phyloP scores from a whole-genome alignment of 2,113 vertebrate species.

The Chiloscyllium plagiosum region DNA sequence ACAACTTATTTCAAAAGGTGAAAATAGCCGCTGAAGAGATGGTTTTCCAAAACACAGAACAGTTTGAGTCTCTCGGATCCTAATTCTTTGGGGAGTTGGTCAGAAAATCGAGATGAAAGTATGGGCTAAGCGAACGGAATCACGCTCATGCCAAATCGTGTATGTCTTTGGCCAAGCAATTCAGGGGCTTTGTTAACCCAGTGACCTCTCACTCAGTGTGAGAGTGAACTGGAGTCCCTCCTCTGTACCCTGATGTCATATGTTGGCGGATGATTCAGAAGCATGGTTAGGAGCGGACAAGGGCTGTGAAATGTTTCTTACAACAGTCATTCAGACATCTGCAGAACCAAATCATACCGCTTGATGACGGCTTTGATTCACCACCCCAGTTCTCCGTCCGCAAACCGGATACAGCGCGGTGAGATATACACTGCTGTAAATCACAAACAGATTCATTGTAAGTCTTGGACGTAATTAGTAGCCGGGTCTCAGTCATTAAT shows the following conservation, averaged over 20 bases:
- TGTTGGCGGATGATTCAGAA: conserved; percentile 21
- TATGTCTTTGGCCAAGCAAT: conserved; percentile 11
- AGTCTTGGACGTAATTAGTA: not conserved
- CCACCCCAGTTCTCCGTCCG: not conserved
- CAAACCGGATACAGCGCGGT: not conserved
- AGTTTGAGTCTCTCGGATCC: not conserved
- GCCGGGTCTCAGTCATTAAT: not conserved
- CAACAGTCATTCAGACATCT: not conserved
- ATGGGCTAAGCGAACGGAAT: not conserved
- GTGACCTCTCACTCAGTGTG: conserved; percentile 14
- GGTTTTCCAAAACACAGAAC: not conserved
- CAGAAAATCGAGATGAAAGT: not conserved
- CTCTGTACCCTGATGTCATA: conserved; percentile 29
- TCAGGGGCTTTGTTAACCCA: not conserved
- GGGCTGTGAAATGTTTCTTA: not conserved
- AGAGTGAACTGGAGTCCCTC: not conserved
- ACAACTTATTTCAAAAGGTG: not conserved
- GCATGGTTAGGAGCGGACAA: not conserved
- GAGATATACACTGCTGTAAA: not conserved
- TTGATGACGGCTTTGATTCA: not conserved
- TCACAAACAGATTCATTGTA: not conserved
- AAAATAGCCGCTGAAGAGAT: not conserved
- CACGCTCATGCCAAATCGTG: conserved; percentile 11
- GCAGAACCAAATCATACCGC: not conserved
- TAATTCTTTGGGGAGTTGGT: not conserved